Evolutionary conservation across 2,113 vertebrate species (phyloP), one percentile per base, ranked within the genome.

Genomic region (Calyptomena viridis): DNA sequence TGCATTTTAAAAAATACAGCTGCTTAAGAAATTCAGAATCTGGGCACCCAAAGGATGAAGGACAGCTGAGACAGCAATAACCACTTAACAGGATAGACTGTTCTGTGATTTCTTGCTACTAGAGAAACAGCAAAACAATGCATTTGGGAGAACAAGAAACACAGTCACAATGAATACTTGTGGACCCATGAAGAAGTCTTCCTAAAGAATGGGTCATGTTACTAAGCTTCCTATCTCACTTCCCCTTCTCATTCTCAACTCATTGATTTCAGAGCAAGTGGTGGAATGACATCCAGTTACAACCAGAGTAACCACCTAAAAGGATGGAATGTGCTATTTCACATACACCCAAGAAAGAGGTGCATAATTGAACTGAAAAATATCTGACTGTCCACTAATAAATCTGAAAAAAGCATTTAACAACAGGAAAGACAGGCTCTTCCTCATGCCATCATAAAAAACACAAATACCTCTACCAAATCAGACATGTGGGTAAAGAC

Each of bases 221-320:
- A 50, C 20, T 31, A 49, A 49, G 3, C 47, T 74, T 52, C 39
- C 63, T 46, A 52, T 42, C 46, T 66, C 21, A 47, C 19, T 46
- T 72, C 4, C 35, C 5, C 1, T 1, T 35, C 25, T 44, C 1
- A 2, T 1, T 35, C 25, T 44, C 1, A 2, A 72, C 44, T 50
- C 28, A 58, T 0, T 49, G 14, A 42, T 64, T 52, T 67, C 14
- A 59, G 16, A 84, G 11, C 9, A 87, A 93, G 53, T 5, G 1
- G 25, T 69, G 27, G n/a, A 72, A 73, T 33, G 12, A 44, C 28
- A 64, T 8, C 28, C 62, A 59, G 14, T 28, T 35, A 60, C 20
- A 79, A 9, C 85, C 2, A 72, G 30, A 87, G 39, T 3, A 83
- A 40, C 2, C 9, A 33, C 14, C 8, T 47, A 8, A 73, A 91